Conservation (phyloP, 1,140 invertebrate genomes). For the Drosophila sproati region DNA sequence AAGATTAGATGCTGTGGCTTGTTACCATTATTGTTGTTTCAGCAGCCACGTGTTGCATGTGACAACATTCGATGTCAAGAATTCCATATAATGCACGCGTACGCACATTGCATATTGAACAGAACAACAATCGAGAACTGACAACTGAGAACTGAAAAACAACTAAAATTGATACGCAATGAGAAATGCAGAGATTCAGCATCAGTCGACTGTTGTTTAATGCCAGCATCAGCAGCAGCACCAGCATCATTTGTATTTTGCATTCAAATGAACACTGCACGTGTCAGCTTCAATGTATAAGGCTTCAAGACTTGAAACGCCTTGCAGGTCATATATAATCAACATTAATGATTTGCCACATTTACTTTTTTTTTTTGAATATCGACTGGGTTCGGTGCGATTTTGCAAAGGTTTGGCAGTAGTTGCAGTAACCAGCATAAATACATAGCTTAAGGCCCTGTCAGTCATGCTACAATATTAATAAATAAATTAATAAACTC, state of each 20-base stretch:
- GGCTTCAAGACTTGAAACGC: no score
- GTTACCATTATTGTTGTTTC: not conserved
- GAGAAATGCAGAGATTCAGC: not conserved
- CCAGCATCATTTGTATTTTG: not conserved
- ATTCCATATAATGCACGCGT: not conserved
- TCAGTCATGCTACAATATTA: no score
- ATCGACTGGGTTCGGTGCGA: no score
- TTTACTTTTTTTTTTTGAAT: no score
- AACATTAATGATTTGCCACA: no score
- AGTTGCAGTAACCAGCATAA: no score
- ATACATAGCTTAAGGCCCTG: no score
- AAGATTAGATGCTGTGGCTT: not conserved
- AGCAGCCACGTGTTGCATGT: conserved; percentile 22
- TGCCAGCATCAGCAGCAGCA: not conserved
- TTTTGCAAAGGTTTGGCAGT: no score
- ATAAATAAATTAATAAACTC: no score
- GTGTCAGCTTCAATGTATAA: no score
- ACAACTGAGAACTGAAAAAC: not conserved
- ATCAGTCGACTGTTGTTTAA: not conserved
- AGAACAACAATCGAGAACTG: conserved; percentile 4
- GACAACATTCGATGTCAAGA: not conserved
- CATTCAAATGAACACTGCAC: not conserved
- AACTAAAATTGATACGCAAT: not conserved
- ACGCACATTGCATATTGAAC: conserved; percentile 8
- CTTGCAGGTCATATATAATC: no score